Percentiles rank a stretch among this genome's conserved stretches.
These are phyloP conservation scores for Myanophis thanlyinensis DNA, from an alignment of 2,113 vertebrate genomes.

Conservation along the genomic window DNA sequence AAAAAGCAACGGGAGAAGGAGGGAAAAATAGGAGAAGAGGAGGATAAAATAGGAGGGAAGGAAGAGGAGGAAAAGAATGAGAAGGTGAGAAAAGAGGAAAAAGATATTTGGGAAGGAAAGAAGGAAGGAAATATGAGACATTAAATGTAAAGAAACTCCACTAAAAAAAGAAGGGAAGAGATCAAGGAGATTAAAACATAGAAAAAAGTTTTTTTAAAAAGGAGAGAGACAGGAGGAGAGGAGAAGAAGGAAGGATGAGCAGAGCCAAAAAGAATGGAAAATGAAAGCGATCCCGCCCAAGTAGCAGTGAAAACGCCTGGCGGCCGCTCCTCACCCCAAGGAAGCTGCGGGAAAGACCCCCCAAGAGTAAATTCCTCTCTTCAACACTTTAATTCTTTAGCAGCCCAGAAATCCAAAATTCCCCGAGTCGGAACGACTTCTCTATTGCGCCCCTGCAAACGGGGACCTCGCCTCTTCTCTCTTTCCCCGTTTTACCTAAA, in stretches of 20 bases:
- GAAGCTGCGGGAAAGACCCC: background rate
- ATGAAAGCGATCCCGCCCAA: background rate
- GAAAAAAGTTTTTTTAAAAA: background rate
- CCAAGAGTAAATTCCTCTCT: background rate
- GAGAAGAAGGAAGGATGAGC: background rate
- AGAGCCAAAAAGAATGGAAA: background rate
- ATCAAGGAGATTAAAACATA: background rate
- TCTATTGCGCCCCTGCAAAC: background rate
- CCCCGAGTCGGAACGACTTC: background rate
- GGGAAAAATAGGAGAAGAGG: too few species aligned
- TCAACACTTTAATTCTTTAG: background rate
- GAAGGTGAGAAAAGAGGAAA: background rate
- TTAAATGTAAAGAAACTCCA: background rate
- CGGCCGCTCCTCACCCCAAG: background rate
- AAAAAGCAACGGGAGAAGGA: background rate
- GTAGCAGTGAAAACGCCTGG: background rate
- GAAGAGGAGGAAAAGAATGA: background rate
- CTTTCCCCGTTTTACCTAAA: too few species aligned
- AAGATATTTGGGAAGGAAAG: background rate
- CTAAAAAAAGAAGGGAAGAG: background rate
- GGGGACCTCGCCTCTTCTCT: too few species aligned
- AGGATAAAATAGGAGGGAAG: too few species aligned
- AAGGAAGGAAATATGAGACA: background rate
- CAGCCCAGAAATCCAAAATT: background rate
- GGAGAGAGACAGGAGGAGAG: background rate